Base-by-base conservation (phyloP, 2,797 vertebrate species). In the Chelidonichthys spinosus region DNA sequence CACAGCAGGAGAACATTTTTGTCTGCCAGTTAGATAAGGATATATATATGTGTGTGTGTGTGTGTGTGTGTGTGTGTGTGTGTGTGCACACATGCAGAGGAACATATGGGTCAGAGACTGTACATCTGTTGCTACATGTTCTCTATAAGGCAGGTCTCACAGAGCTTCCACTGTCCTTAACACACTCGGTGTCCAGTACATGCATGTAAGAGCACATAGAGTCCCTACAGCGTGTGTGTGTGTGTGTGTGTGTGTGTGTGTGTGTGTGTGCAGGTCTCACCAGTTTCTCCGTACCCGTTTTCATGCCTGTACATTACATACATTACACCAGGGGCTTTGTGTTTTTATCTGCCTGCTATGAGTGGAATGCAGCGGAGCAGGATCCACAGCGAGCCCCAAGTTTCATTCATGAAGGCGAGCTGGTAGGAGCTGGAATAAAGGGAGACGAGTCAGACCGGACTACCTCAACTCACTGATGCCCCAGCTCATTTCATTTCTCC, bases 401-500 rank as follows among this genome's bases (percentile, higher is more conserved):
- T 76, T 79, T 69, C n/a, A 65, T 33, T 39, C 61, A 35, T 43
- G 36, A 32, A 4, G 15, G 33, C 73, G 25, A 88, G 83, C 69
- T 74, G 72, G 36, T 69, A 25, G 35, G 36, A 42, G 64, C 52
- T 9, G 11, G 33, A 54, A 60, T 60, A 50, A 52, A 60, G 9
- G 44, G 11, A 65, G 47, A 67, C 54, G 46, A 49, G 1, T 69
- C 4, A 13, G 49, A 70, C 7, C 3, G 1, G 11, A 69, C 35
- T 87, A 81, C 64, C 79, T 72, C 68, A 85, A 88, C 42, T 59
- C n/a, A 44, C 11, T 40, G 46, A 78, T 90, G 74, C 80, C 64
- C 59, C 63, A 84, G 65, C 53, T 56, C 1, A 3, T 77, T 69
- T 70, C 76, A 10, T 11, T 59, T 25, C 62, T 47, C 36, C 58